Base-by-base conservation (phyloP, 35 echinoderm and acorn worm species). In the Apostichopus californicus region DNA sequence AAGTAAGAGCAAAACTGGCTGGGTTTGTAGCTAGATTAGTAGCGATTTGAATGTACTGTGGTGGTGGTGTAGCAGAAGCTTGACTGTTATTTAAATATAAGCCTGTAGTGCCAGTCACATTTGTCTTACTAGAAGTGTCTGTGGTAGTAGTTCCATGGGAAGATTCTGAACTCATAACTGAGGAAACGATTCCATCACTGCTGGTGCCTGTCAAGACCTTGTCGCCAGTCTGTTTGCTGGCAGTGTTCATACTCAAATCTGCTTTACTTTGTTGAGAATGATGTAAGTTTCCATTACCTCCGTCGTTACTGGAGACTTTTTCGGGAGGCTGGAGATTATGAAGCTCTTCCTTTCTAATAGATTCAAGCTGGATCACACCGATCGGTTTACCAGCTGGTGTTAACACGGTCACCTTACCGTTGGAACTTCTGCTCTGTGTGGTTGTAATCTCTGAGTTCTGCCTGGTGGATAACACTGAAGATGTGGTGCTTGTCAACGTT, bases 341-440 rank as follows among this genome's bases (percentile, higher is more conserved):
- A 14, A 14, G 11, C 21, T 24, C 17, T 4, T 75, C n/a, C 21
- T 18, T 75, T n/a, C 71, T 75, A n/a, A 13, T 0, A 22, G 6
- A 20, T 75, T 75, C 71, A 5, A 75, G 5, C n/a, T 75, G 71
- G 20, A 75, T 75, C 7, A 20, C 71, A 18, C 71, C 71, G 71
- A 75, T 22, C 1, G 46, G 34, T n/a, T 17, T 13, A n/a, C 56
- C 52, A 85, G 81, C 8, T 3, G 81, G 81, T n/a, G 81, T 22
- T 17, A 85, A 22, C 6, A 85, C 81, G 5, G 81, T 85, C 54
- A 85, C 81, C 58, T 85, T 85, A n/a, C 81, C 81, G 17, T 85
- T 85, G 52, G 81, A 85, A 17, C 17, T 20, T 11, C 5, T 10
- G 17, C 81, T 85, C 10, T 85, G 57, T 59, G 81, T 85, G 81